phyloP scores from a whole-genome alignment of 2,797 vertebrate genomes.

The Linurgus olivaceus region DNA sequence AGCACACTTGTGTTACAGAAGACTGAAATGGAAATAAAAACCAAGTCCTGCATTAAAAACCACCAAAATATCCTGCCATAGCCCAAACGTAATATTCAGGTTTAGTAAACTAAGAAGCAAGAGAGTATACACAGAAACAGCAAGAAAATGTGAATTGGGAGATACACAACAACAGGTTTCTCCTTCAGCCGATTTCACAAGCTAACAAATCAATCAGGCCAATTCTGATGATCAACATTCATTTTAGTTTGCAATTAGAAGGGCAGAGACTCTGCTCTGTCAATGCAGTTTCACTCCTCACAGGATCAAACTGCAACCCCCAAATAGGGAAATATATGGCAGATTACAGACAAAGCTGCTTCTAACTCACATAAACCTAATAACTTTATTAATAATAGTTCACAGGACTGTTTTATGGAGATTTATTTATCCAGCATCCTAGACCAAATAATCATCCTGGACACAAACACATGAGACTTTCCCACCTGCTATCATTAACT shows the following conservation, averaged over 20 bases:
- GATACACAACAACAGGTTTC: neutral
- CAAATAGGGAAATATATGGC: neutral
- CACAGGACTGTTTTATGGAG: neutral
- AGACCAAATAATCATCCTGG: neutral
- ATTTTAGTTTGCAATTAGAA: neutral
- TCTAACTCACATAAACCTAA: neutral
- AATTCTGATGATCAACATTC: neutral
- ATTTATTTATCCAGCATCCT: neutral
- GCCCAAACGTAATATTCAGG: neutral
- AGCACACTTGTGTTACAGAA: neutral
- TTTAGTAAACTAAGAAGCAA: neutral
- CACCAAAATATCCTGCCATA: neutral
- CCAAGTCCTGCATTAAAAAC: neutral
- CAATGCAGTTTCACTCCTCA: neutral
- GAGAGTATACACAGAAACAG: neutral
- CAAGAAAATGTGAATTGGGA: neutral
- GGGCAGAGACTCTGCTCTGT: neutral
- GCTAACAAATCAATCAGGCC: neutral
- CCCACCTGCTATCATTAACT: neutral
- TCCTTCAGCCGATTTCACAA: neutral
- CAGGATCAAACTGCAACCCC: neutral
- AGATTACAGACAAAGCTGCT: neutral
- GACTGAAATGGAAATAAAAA: neutral
- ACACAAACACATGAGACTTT: neutral
- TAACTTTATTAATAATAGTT: neutral